Percentiles rank a stretch among this genome's conserved stretches.
phyloP scores from a whole-genome alignment of 2,888 invertebrate genomes.

The Drosophila fulvimacula region DNA sequence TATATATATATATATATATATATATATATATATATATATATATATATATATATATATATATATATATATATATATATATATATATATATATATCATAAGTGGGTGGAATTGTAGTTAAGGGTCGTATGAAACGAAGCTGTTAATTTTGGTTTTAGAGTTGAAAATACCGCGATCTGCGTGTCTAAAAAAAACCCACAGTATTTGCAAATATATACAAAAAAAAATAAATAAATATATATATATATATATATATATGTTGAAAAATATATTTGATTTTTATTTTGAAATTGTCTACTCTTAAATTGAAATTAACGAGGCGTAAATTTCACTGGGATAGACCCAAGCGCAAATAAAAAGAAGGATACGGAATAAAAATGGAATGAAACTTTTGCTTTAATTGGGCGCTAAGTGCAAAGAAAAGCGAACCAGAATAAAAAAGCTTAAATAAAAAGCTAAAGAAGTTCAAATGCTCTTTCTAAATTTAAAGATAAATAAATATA shows the following conservation, averaged over 20 bases:
- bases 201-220: slow-evolving; percentile 5
- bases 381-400: slow-evolving; percentile 75
- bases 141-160: slow-evolving; percentile 70
- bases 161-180: slow-evolving; percentile 30
- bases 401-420: slow-evolving; percentile 67
- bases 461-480: slow-evolving; percentile 7
- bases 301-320: slow-evolving; percentile 82
- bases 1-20: background rate
- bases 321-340: slow-evolving; percentile 63
- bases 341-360: slow-evolving; percentile 39
- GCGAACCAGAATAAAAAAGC: background rate
- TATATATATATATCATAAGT: background rate
- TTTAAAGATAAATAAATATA: background rate
- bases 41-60: background rate
- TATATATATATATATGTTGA: slow-evolving; percentile 1
- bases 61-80: background rate
- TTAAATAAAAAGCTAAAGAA: background rate
- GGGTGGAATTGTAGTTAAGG: slow-evolving; percentile 27
- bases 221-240: background rate
- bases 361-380: slow-evolving; percentile 56
- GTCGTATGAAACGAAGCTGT: slow-evolving; percentile 60
- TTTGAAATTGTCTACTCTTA: slow-evolving; percentile 78
- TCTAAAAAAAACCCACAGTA: slow-evolving; percentile 37
- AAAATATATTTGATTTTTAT: slow-evolving; percentile 24
- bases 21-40: background rate